Base-by-base conservation (phyloP, 2,888 invertebrate genomes). In the Halictus quadricinctus region DNA sequence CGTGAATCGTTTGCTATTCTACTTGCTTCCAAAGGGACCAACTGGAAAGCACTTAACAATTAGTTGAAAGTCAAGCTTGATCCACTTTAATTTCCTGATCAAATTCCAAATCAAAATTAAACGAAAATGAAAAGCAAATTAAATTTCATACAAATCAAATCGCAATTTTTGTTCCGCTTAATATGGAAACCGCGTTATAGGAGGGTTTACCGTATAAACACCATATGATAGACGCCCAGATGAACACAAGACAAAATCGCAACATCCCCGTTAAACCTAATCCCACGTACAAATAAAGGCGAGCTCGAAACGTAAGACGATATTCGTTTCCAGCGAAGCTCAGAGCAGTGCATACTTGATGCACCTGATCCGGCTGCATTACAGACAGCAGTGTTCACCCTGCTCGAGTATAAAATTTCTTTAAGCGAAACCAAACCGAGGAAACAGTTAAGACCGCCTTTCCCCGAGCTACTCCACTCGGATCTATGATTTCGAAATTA, bases 401-500 rank as follows among this genome's bases (percentile, higher is more conserved):
- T 18, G 69, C 12, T 43, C 12, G 43, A 3, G 12, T 69, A 41
- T 69, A 41, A 69, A 69, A 69, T 69, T 69, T 69, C 69, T 69
- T 69, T 69, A 69, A 69, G 43, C 4, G 69, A 69, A n/a, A 41
- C 41, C 74, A 13, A 36, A 29, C 36, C 41, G 8, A n/a, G 41
- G 15, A 41, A 54, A 41, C n/a, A n/a, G 36, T 69, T 60, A 70
- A 70, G 48, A 43, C 18, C 18, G 29, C 29, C 46, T 75, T 69
- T 36, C 18, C 50, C n/a, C 8, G 69, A 64, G 60, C 15, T 18
- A 50, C 48, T 36, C 60, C 41, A 10, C 10, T 29, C n/a, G 8
- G 29, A 75, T 46, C 15, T 41, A 13, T 50, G 21, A 18, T 58
- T 48, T 72, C 13, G 46, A 66, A 81, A 76, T 54, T 66, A 72